phyloP scores from a whole-genome alignment of 1,140 invertebrate genomes.

The Drosophila yakuba region DNA sequence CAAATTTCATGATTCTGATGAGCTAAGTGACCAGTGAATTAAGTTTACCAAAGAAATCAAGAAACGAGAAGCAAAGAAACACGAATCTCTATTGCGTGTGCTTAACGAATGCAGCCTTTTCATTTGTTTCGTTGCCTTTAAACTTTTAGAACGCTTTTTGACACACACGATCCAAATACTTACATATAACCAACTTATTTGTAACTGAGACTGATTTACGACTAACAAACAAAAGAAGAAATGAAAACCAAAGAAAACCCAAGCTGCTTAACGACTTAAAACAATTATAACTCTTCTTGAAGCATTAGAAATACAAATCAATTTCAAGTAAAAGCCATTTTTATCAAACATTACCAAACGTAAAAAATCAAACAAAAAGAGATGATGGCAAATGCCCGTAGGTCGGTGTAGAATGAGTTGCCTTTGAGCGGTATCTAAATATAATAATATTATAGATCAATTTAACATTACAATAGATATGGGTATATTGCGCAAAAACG shows the following conservation, averaged over 20 bases:
- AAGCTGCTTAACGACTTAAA: constrained; percentile 38
- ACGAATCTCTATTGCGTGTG: constrained; percentile 17
- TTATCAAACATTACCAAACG: constrained; percentile 69
- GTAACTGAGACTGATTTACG: constrained; percentile 83
- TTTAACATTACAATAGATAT: constrained; percentile 41
- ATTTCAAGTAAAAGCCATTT: constrained; percentile 61
- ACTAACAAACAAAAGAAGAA: constrained; percentile 47
- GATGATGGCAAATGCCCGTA: constrained; percentile 41
- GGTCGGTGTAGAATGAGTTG: constrained; percentile 45
- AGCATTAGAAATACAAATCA: constrained; percentile 59
- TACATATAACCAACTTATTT: constrained; percentile 78
- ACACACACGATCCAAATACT: constrained; percentile 72
- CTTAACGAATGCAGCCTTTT: constrained; percentile 66
- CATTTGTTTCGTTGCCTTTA: constrained; percentile 73
- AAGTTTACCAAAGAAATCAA: background rate
- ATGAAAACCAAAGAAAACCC: constrained; percentile 19
- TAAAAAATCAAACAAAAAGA: constrained; percentile 48
- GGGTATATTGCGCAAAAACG: constrained; percentile 39
- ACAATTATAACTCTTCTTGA: constrained; percentile 46
- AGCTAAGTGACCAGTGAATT: constrained; percentile 73
- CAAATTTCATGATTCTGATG: constrained; percentile 81
- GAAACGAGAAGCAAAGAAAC: background rate
- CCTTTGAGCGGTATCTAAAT: constrained; percentile 56
- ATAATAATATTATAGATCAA: constrained; percentile 68
- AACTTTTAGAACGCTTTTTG: constrained; percentile 67